Percentiles rank a stretch among this genome's conserved stretches.
These are phyloP conservation scores for Andrena hattorfiana DNA, from an alignment of 2,888 invertebrate genomes.

Conservation along the genomic window DNA sequence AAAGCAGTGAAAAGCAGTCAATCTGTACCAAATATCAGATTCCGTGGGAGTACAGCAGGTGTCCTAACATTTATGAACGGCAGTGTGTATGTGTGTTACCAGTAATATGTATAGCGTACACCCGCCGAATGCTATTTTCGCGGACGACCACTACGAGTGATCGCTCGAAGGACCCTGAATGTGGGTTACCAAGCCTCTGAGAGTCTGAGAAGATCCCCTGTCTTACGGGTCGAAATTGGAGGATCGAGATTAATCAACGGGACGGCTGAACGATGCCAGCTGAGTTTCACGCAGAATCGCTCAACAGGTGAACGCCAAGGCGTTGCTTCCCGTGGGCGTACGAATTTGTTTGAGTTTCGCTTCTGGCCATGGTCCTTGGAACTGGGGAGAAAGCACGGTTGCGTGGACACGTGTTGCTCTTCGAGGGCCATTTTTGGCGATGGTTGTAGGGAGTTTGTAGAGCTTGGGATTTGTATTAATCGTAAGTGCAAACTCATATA, in stretches of 20 bases:
- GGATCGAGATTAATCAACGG: constrained; percentile 41
- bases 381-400: too few relatives aligned
- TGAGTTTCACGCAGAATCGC: neutral
- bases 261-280: neutral
- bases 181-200: constrained; percentile 47
- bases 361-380: neutral
- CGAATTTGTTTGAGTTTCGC: constrained; percentile 16
- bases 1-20: too few relatives aligned
- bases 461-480: too few relatives aligned
- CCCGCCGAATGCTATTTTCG: constrained; percentile 63
- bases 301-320: constrained; percentile 13
- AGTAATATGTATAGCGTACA: neutral
- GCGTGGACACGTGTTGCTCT: too few relatives aligned
- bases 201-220: constrained; percentile 21
- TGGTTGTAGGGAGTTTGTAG: too few relatives aligned
- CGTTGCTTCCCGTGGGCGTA: constrained; percentile 8
- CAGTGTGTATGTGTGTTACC: neutral
- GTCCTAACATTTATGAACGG: too few relatives aligned
- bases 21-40: too few relatives aligned
- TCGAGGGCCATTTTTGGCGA: too few relatives aligned
- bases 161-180: constrained; percentile 62
- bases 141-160: constrained; percentile 49
- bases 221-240: constrained; percentile 33
- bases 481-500: too few relatives aligned
- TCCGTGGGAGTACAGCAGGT: too few relatives aligned